Evolutionary conservation across 2,888 invertebrate genomes (phyloP).

Genomic region (Baccha elongata): DNA sequence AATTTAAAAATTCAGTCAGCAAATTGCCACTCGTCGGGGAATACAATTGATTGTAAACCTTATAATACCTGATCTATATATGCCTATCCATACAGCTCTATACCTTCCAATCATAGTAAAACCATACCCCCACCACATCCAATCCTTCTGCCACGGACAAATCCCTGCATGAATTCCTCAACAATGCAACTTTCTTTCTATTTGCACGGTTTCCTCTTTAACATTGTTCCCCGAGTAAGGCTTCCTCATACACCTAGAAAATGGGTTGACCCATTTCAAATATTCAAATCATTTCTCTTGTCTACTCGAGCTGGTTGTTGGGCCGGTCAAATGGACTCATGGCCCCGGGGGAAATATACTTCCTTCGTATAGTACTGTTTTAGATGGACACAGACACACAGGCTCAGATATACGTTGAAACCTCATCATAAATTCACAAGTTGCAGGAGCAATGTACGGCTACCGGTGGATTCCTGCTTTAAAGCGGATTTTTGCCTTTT

Average conservation of each 20-base stretch:
- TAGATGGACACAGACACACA: conserved; percentile 35
- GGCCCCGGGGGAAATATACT: conserved; percentile 67
- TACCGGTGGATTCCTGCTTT: conserved; percentile 10
- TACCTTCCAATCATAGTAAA: conserved; percentile 38
- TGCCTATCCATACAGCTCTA: not conserved
- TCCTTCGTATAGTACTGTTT: conserved; percentile 44
- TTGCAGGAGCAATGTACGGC: conserved; percentile 12
- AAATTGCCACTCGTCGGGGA: conserved; percentile 60
- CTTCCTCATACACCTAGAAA: not conserved
- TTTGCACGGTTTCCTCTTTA: conserved; percentile 52
- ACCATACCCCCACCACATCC: not conserved
- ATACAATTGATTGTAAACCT: conserved; percentile 54
- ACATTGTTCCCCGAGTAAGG: conserved; percentile 43
- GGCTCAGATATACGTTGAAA: conserved; percentile 40
- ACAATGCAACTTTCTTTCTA: conserved; percentile 64
- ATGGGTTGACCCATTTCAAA: conserved; percentile 64
- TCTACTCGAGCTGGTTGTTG: conserved; percentile 10
- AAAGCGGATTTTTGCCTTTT: conserved; percentile 51
- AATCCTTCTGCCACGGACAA: conserved; percentile 3
- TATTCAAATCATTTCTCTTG: conserved; percentile 62
- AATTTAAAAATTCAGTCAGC: conserved; percentile 61
- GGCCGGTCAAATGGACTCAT: conserved; percentile 22
- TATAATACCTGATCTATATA: conserved; percentile 25
- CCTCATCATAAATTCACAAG: conserved; percentile 63
- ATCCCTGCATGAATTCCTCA: conserved; percentile 44